Evolutionary conservation across 1,140 invertebrate genomes (phyloP).

Genomic region (Drosophila erecta): DNA sequence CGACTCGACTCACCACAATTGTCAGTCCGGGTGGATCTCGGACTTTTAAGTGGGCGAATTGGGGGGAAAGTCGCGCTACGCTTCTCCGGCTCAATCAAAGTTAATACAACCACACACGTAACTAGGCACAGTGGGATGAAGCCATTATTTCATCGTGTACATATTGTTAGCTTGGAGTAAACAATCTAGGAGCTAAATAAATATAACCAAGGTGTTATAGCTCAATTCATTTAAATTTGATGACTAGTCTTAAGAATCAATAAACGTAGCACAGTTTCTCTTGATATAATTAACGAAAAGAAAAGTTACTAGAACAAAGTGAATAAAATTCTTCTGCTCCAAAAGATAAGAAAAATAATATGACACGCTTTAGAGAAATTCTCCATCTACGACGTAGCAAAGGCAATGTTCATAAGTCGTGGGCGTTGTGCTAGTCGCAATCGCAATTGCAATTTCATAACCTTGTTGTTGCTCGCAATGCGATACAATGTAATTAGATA

Average conservation of each 20-base stretch:
- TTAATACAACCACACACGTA: slow-evolving; percentile 32
- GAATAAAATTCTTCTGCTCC: background rate
- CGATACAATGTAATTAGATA: slow-evolving; percentile 76
- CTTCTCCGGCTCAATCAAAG: slow-evolving; percentile 50
- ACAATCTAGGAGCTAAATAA: no score
- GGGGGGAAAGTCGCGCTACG: slow-evolving; percentile 51
- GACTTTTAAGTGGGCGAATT: slow-evolving; percentile 14
- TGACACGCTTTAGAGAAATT: background rate
- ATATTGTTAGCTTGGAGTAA: no score
- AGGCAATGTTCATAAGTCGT: slow-evolving; percentile 43
- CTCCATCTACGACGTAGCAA: background rate
- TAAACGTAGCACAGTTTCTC: no score
- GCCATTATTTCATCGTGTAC: background rate
- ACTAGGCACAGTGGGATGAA: slow-evolving; percentile 31
- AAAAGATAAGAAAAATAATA: background rate
- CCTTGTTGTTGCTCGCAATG: slow-evolving; percentile 44
- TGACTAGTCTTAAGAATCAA: no score
- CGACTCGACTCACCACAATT: slow-evolving; percentile 41
- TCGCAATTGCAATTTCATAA: slow-evolving; percentile 42
- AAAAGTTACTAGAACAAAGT: background rate
- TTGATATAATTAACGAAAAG: background rate
- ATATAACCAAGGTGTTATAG: no score
- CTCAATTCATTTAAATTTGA: no score
- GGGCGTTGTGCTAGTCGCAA: slow-evolving; percentile 42
- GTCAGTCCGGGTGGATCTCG: slow-evolving; percentile 48